Evolutionary conservation across 1,140 invertebrate species (phyloP), one percentile per base, ranked within the genome.

Genomic region (Drosophila mayri): DNA sequence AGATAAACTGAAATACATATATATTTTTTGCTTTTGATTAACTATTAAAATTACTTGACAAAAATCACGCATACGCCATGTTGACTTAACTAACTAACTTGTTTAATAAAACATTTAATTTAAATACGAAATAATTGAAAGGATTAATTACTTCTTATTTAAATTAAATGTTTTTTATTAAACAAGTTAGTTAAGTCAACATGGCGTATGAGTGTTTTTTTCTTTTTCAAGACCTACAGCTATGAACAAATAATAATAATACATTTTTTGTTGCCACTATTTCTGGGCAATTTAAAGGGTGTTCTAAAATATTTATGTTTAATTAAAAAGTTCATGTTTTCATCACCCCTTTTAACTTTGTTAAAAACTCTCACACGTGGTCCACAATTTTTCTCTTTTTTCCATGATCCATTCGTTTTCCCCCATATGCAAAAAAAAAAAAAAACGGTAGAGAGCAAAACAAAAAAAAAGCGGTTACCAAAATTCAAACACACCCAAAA

Each of bases 401-500:
- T 22, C 20, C 37, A 12, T 12, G 12, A 14, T 12, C 1, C 14
- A 11, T 7, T 54, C 28, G 18, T 25, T 30, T 22, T n/a, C 18
- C 37, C 16, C 22, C 9, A 11, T 35, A 11, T 35, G n/a, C n/a
- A 70, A 46, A 61, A 46, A 22, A 30, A 30, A 7, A 30, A 7
- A 30, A 30, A 18, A 70, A 49, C 44, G 62, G 50, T 62, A 38
- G 11, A 58, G 60, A 58, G 52, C 50, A 54, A 38, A 62, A 67
- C 58, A 64, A 52, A 83, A 49, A 40, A 46, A 57, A 80, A 66
- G 20, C 37, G 68, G 61, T 78, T 67, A 80, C 64, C 64, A 80
- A 58, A 81, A 68, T 49, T 66, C 63, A 84, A 85, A 76, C 25
- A 63, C 66, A 65, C 60, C 61, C 81, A 62, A 65, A 67, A 52